phyloP scores from a whole-genome alignment of 2,113 vertebrate species.

The Mobula hypostoma region DNA sequence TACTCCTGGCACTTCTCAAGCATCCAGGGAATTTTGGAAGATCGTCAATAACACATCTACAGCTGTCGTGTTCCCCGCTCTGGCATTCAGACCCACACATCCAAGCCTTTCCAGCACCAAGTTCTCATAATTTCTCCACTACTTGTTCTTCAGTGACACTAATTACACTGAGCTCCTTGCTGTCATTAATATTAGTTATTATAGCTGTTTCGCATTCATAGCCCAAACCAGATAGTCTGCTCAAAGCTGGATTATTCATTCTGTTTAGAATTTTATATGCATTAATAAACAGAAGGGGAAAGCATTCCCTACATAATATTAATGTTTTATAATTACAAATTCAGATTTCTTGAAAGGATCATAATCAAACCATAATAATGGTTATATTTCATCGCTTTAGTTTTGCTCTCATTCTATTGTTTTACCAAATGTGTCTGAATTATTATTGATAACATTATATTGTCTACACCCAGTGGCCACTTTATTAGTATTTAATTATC shows the following conservation, averaged over 20 bases:
- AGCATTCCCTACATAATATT: background rate
- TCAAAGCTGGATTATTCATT: background rate
- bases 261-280: background rate
- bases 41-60: no score
- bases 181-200: background rate
- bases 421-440: background rate
- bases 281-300: background rate
- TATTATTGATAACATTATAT: background rate
- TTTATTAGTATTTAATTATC: no score
- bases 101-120: no score
- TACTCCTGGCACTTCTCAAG: no score
- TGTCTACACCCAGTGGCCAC: no score
- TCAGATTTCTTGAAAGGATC: background rate
- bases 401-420: background rate
- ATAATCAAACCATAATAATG: background rate
- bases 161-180: background rate
- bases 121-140: no score
- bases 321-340: background rate
- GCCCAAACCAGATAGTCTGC: background rate
- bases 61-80: no score
- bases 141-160: no score
- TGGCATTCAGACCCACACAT: no score
- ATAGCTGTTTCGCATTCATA: background rate
- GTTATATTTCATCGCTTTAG: background rate
- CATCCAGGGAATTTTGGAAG: no score